Conservation (phyloP, 1,140 invertebrate genomes). For the Zaprionus tsacasi region DNA sequence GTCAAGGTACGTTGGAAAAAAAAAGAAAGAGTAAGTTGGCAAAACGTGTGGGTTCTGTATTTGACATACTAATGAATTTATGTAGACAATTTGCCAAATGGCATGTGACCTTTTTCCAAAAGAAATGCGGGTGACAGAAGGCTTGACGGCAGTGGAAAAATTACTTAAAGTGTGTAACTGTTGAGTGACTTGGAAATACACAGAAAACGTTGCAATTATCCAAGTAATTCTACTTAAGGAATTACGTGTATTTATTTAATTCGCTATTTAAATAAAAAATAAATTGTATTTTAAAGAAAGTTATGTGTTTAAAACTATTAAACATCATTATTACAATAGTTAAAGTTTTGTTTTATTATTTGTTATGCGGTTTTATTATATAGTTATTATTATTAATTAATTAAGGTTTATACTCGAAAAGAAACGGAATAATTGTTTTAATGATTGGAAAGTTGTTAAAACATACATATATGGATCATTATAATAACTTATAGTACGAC, state of each 20-base stretch:
- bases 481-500: neutral
- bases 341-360: neutral
- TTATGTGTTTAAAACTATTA: too few relatives aligned
- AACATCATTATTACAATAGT: too few relatives aligned
- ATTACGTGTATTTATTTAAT: neutral
- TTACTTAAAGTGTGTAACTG: neutral
- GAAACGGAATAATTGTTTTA: neutral
- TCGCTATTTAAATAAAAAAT: neutral
- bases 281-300: neutral
- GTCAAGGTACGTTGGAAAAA: constrained; percentile 1
- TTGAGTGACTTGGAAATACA: neutral
- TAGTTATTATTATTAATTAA: too few relatives aligned
- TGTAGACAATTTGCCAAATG: constrained; percentile 58
- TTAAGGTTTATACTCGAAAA: too few relatives aligned
- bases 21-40: neutral
- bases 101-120: constrained; percentile 34
- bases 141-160: neutral
- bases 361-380: too few relatives aligned
- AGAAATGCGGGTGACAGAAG: constrained; percentile 17
- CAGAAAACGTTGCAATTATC: neutral
- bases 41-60: constrained; percentile 29
- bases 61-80: constrained; percentile 61
- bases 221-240: neutral
- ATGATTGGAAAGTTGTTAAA: neutral
- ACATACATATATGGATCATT: neutral